Evolutionary conservation across 1,140 invertebrate genomes (phyloP), one percentile per base, ranked within the genome.

Genomic region (Diuraphis noxia): DNA sequence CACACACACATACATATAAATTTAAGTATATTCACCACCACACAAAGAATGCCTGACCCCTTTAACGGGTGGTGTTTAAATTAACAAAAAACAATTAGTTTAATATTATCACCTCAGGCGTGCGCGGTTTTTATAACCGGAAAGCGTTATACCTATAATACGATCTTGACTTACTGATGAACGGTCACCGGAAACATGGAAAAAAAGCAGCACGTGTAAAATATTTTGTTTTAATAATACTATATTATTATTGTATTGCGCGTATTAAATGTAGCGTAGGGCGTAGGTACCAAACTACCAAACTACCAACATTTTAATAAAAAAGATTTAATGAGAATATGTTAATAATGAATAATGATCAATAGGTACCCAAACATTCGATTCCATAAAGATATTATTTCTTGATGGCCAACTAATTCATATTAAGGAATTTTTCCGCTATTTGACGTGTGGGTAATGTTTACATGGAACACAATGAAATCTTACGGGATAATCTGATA

Each of bases 1-100:
- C 2, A 8, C 21, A 72, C 30, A 63, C 13, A n/a, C 9, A 5
- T 34, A n/a, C 2, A n/a, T 6, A 72, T n/a, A n/a, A 5, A 72
- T 72, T 72, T 72, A 34, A 72, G 13, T n/a, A 72, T 72, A 72
- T n/a, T 72, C n/a, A 72, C 13, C n/a, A 72, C 13, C n/a, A 17
- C 30, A 72, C 56, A 36, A 79, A 79, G n/a, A 36, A 79, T 79
- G 34, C 9, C 72, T 38, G 79, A 81, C 79, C 36, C 34, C 36
- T 8, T 81, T 79, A 77, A 79, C 72, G 21, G 9, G 79, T 23
- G 9, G 79, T 23, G 72, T 81, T 81, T 81, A 81, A 79, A 79
- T 79, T 79, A 79, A 79, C 36, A 36, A 79, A 79, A 81, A 81
- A 38, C 36, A 38, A 84, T 84, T 84, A 34, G 38, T 84, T n/a